phyloP scores from a whole-genome alignment of 1,140 invertebrate genomes.

The Trichonephila clavipes region DNA sequence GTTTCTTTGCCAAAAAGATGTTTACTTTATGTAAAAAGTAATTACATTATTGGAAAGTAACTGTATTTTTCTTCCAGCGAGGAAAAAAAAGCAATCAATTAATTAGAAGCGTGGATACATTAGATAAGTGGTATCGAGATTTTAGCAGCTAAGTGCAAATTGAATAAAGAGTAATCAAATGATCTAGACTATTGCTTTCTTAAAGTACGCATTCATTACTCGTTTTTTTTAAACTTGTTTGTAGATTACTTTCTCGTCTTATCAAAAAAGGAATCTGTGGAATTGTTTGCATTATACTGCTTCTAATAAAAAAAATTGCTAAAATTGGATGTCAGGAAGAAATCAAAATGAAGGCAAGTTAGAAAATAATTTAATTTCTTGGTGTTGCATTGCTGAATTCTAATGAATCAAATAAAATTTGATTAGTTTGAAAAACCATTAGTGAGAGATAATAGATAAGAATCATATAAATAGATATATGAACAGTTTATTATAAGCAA shows the following conservation, averaged over 20 bases:
- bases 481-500: too few relatives aligned
- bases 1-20: neutral
- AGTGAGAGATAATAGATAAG: too few relatives aligned
- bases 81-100: neutral
- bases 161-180: neutral
- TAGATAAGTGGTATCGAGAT: neutral
- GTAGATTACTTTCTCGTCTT: too few relatives aligned
- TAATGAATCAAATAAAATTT: too few relatives aligned
- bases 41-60: neutral
- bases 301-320: too few relatives aligned
- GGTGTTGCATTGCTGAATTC: too few relatives aligned
- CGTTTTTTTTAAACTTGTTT: too few relatives aligned
- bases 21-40: neutral
- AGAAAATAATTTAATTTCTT: too few relatives aligned
- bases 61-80: neutral
- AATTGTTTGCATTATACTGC: neutral
- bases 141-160: neutral
- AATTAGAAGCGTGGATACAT: neutral
- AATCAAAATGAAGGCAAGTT: too few relatives aligned
- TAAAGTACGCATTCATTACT: neutral
- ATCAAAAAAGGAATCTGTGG: neutral
- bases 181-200: neutral
- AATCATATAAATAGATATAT: too few relatives aligned
- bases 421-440: too few relatives aligned
- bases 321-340: too few relatives aligned